Percentiles rank a stretch among this genome's conserved stretches.
phyloP scores from a whole-genome alignment of 2,888 invertebrate genomes.

The Acheta domesticus region DNA sequence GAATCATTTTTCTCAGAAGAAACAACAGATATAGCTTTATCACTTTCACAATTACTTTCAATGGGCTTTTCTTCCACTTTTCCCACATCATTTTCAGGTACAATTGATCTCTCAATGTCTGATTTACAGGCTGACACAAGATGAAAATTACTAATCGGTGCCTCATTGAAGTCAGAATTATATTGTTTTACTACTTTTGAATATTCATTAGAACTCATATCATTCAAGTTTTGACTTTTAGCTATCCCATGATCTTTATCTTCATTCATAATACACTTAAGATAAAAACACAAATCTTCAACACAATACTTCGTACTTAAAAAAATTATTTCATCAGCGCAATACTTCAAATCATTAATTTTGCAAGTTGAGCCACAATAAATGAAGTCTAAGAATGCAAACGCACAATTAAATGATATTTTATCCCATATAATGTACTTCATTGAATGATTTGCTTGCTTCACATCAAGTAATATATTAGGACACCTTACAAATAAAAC shows the following conservation, averaged over 20 bases:
- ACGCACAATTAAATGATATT: slow-evolving; percentile 41
- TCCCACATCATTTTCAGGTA: background rate
- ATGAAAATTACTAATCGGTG: no score
- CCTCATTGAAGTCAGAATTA: background rate
- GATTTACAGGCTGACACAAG: background rate
- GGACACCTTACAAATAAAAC: slow-evolving; percentile 49
- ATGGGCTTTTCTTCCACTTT: no score
- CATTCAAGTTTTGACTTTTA: no score
- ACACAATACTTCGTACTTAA: no score
- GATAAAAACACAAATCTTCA: no score
- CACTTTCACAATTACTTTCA: no score
- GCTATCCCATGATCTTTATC: no score
- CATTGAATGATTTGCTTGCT: no score
- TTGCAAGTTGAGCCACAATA: slow-evolving; percentile 45
- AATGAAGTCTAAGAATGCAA: slow-evolving; percentile 47
- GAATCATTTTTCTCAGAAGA: no score
- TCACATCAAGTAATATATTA: slow-evolving; percentile 44
- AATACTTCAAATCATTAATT: slow-evolving; percentile 38
- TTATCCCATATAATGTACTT: slow-evolving; percentile 39
- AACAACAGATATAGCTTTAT: no score
- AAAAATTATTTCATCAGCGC: slow-evolving; percentile 33
- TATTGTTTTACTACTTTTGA: background rate
- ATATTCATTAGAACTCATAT: background rate
- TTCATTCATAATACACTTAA: no score
- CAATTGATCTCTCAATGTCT: background rate